phyloP scores from a whole-genome alignment of 2,113 vertebrate genomes.

The Gambusia affinis region DNA sequence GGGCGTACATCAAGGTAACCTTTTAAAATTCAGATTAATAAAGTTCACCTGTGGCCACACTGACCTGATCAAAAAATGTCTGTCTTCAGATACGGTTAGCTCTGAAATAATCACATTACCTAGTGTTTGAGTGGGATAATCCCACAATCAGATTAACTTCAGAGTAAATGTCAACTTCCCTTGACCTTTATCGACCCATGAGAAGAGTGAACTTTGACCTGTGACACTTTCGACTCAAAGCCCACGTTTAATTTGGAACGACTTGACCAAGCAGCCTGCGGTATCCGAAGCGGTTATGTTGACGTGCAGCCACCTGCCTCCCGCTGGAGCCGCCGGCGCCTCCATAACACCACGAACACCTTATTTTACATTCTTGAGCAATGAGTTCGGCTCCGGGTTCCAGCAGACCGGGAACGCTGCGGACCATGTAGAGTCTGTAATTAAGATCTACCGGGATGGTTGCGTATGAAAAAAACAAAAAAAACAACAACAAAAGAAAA shows the following conservation, averaged over 20 bases:
- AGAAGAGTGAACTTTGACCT: background rate
- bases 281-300: conserved; percentile 61
- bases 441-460: conserved; percentile 50
- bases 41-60: background rate
- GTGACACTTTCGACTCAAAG: conserved; percentile 36
- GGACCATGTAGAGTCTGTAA: conserved; percentile 51
- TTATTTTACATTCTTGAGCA: conserved; percentile 75
- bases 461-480: background rate
- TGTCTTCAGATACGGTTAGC: too few relatives aligned
- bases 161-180: conserved; percentile 24
- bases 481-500: conserved; percentile 10
- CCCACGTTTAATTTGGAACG: conserved; percentile 50
- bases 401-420: conserved; percentile 36
- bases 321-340: conserved; percentile 58
- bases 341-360: conserved; percentile 54
- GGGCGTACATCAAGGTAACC: background rate
- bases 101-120: too few relatives aligned
- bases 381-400: conserved; percentile 53
- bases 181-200: conserved; percentile 11
- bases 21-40: background rate
- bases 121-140: background rate
- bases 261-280: conserved; percentile 56
- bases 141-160: background rate
- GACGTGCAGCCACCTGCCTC: conserved; percentile 63
- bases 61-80: too few relatives aligned